These are phyloP conservation scores for Prosopocoilus inquinatus DNA, from an alignment of 2,888 invertebrate genomes.

Conservation along the genomic window DNA sequence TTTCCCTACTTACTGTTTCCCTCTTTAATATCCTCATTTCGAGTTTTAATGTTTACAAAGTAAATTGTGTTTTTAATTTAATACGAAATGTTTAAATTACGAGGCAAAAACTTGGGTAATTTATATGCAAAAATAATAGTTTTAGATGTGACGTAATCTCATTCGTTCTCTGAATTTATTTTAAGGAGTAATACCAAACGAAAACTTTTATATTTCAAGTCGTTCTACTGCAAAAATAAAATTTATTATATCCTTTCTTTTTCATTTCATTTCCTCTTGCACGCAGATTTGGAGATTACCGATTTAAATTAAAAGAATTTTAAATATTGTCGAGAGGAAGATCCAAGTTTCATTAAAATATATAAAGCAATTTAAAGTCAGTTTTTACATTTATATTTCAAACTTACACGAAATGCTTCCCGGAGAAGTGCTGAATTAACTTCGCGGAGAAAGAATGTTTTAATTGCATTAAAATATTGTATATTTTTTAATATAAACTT, in stretches of 20 bases:
- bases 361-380: constrained; percentile 40
- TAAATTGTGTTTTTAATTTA: constrained; percentile 33
- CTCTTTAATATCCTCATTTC: constrained; percentile 24
- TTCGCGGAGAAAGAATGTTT: constrained; percentile 37
- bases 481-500: constrained; percentile 37
- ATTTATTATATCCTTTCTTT: constrained; percentile 23
- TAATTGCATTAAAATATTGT: constrained; percentile 43
- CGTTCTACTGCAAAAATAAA: constrained; percentile 15
- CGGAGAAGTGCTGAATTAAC: constrained; percentile 33
- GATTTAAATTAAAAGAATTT: constrained; percentile 38
- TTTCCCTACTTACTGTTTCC: constrained; percentile 18
- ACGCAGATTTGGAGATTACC: constrained; percentile 29
- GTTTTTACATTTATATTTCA: constrained; percentile 35
- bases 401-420: constrained; percentile 34
- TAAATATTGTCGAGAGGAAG: constrained; percentile 36
- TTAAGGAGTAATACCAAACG: constrained; percentile 3
- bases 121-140: constrained; percentile 22
- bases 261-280: constrained; percentile 28
- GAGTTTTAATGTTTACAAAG: constrained; percentile 32
- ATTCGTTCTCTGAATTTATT: constrained; percentile 11
- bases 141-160: constrained; percentile 11
- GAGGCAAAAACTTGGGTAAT: constrained; percentile 11
- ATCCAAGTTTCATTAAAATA: constrained; percentile 41
- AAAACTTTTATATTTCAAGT: constrained; percentile 1
- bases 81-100: constrained; percentile 27